Conservation (phyloP, 2,797 vertebrate species). For the Periophthalmus magnuspinnatus region DNA sequence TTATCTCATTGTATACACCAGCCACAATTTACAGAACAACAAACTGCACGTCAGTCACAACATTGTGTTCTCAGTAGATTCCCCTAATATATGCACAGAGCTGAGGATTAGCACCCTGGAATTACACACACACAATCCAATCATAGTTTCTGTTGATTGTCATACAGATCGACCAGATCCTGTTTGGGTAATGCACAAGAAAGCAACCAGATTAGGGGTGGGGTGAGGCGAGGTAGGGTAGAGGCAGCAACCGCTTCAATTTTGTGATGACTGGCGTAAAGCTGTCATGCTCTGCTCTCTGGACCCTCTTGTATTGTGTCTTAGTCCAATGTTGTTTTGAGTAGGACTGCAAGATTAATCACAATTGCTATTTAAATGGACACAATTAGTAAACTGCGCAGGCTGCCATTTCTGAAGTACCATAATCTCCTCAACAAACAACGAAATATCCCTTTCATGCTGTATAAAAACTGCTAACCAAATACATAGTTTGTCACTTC, state of each 20-base stretch:
- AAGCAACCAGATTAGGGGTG: constrained; percentile 52
- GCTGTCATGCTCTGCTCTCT: constrained; percentile 29
- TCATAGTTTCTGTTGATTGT: constrained; percentile 62
- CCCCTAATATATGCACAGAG: constrained; percentile 56
- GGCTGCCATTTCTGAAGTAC: no score
- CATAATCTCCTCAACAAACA: no score
- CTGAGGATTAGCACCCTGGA: constrained; percentile 64
- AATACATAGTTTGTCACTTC: no score
- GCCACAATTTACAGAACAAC: constrained; percentile 13
- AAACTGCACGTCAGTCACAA: constrained; percentile 30
- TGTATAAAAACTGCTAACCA: no score
- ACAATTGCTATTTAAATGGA: no score
- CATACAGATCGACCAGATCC: constrained; percentile 63
- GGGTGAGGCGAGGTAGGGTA: constrained; percentile 47
- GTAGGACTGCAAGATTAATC: not conserved
- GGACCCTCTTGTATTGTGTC: constrained; percentile 23
- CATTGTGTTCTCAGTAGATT: constrained; percentile 42
- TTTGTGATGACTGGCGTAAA: constrained; percentile 38
- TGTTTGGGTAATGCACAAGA: constrained; percentile 50
- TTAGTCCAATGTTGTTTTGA: constrained; percentile 40
- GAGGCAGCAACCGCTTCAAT: constrained; percentile 46
- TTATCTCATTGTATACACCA: not conserved
- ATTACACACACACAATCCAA: constrained; percentile 72
- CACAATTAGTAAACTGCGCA: no score
- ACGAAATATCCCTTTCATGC: no score